Evolutionary conservation across 2,888 invertebrate species (phyloP).

Genomic region (Pseudococcus longispinus): DNA sequence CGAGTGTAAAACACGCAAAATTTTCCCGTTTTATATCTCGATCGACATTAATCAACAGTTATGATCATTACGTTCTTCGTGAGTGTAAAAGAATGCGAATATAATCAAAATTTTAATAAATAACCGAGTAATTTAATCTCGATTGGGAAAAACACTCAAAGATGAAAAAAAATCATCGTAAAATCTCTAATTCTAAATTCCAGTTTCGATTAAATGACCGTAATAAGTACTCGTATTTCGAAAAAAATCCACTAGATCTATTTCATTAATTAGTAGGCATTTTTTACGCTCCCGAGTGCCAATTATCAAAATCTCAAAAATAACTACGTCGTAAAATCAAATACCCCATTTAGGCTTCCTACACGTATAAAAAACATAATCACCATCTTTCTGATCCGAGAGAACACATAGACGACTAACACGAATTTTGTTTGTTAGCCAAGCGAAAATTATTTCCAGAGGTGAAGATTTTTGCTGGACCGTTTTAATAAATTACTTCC

Average conservation of each 20-base stretch:
- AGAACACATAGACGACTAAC: background rate
- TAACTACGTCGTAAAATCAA: background rate
- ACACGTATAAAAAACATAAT: background rate
- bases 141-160: background rate
- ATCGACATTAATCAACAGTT: background rate
- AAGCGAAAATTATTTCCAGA: background rate
- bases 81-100: background rate
- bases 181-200: background rate
- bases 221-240: background rate
- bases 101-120: background rate
- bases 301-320: background rate
- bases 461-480: constrained; percentile 5
- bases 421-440: background rate
- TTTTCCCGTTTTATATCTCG: background rate
- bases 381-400: background rate
- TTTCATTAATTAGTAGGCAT: background rate
- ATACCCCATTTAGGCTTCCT: background rate
- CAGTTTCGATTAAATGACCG: background rate
- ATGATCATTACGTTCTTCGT: background rate
- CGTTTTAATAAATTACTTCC: constrained; percentile 14
- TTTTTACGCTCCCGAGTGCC: background rate
- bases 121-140: background rate
- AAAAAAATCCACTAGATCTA: background rate
- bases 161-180: background rate
- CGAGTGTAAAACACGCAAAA: background rate